Evolutionary conservation across 2,113 vertebrate genomes (phyloP).

Genomic region (Ictalurus furcatus): DNA sequence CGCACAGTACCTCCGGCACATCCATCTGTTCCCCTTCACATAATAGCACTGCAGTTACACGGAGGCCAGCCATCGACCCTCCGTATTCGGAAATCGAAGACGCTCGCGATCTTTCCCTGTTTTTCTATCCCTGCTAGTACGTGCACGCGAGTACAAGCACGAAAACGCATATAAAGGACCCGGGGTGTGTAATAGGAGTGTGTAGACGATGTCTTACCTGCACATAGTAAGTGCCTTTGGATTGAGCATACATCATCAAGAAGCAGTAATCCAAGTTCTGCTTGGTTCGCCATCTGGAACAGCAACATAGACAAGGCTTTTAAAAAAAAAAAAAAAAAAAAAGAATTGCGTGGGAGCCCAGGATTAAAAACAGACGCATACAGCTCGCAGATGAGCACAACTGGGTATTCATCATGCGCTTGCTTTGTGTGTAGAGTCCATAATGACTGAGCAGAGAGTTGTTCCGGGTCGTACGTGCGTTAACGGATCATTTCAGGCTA

Average conservation of each 20-base stretch:
- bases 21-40: slow-evolving; percentile 1
- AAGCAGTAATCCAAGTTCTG: slow-evolving; percentile 99
- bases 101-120: neutral
- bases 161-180: neutral
- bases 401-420: neutral
- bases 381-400: neutral
- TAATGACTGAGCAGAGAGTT: neutral
- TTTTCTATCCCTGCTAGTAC: neutral
- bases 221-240: slow-evolving; percentile 96
- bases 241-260: slow-evolving; percentile 98
- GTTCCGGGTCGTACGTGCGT: neutral
- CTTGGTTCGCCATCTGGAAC: slow-evolving; percentile 94
- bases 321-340: neutral
- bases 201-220: slow-evolving; percentile 73
- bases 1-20: neutral
- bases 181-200: neutral
- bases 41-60: slow-evolving; percentile 17
- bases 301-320: slow-evolving; percentile 11
- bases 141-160: neutral
- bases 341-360: neutral
- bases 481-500: neutral
- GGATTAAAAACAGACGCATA: neutral
- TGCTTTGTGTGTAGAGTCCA: neutral
- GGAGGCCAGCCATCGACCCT: neutral
- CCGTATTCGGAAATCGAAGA: neutral